Evolutionary conservation across 53 echinoderm and acorn worm genomes (phyloP).

Genomic region (Holothuria scabra): DNA sequence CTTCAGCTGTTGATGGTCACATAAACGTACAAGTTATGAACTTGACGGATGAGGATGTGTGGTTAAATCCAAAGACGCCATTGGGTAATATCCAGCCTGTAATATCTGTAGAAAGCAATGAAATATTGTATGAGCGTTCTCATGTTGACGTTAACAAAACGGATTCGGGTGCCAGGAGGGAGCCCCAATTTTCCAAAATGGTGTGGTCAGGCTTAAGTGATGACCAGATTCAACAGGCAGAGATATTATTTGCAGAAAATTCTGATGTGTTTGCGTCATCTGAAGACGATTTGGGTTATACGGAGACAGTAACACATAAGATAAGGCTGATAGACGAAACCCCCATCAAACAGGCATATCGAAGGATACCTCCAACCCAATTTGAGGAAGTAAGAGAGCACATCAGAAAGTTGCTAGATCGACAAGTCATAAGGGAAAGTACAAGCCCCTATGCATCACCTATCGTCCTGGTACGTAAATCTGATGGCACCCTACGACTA

Average conservation of each 20-base stretch:
- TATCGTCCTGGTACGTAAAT: slow-evolving; percentile 14
- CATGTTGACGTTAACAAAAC: background rate
- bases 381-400: slow-evolving; percentile 62
- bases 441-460: slow-evolving; percentile 42
- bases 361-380: slow-evolving; percentile 57
- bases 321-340: background rate
- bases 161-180: background rate
- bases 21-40: slow-evolving; percentile 16
- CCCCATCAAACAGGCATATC: slow-evolving; percentile 41
- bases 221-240: background rate
- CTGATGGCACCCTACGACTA: slow-evolving; percentile 16
- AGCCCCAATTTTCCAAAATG: background rate
- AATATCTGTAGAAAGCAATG: background rate
- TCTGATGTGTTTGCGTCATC: slow-evolving; percentile 9
- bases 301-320: background rate
- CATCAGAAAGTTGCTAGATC: slow-evolving; percentile 48
- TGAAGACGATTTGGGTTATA: background rate
- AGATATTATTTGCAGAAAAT: background rate
- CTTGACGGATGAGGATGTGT: slow-evolving; percentile 24
- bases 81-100: slow-evolving; percentile 16
- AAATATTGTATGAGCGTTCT: background rate
- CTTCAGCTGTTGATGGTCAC: background rate
- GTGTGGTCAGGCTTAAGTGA: background rate
- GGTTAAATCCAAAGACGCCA: slow-evolving; percentile 23
- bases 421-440: slow-evolving; percentile 10